Base-by-base conservation (phyloP, 2,797 vertebrate species). In the Lacerta viridis region DNA sequence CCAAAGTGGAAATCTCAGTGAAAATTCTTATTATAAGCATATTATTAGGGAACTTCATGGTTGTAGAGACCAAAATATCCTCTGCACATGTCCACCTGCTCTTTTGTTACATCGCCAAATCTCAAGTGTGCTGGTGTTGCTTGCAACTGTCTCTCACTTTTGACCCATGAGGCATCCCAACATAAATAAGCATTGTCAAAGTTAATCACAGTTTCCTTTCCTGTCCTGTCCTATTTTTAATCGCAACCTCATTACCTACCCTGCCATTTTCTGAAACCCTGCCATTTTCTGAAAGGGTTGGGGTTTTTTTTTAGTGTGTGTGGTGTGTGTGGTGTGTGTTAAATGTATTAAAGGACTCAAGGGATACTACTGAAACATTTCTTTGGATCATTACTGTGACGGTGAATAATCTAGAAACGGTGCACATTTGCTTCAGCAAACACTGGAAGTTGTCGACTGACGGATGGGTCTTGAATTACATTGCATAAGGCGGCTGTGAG, bases 221-320 rank as follows among this genome's bases (percentile, higher is more conserved):
- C 8, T 81, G n/a, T 81, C 8, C 29, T 80, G 75, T 86, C 11
- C 87, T n/a, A 33, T 86, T 80, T 61, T 81, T 77, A 85, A 76
- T 29, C 23, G 25, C 20, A 20, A 64, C 18, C 27, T 59, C 36
- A 61, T 55, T 86, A 27, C 20, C 78, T 71, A 74, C 39, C n/a
- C 71, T 64, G 17, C 41, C 17, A 66, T 85, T 89, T 91, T 43
- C 82, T 55, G 41, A 69, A 83, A 74, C 39, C n/a, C 71, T 64
- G 17, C 41, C 17, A 66, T 85, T 89, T 91, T 43, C 82, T 55
- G 41, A 69, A 83, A 79, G 33, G 50, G 50, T 55, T 55, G 50
- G 0, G 33, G 33, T 33, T 33, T 33, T 33, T 33, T n/a, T n/a
- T n/a, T n/a, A n/a, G 33, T 33, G 33, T 33, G 33, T 33, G 33